Conservation (phyloP, 2,888 invertebrate species). For the Cinara cedri region DNA sequence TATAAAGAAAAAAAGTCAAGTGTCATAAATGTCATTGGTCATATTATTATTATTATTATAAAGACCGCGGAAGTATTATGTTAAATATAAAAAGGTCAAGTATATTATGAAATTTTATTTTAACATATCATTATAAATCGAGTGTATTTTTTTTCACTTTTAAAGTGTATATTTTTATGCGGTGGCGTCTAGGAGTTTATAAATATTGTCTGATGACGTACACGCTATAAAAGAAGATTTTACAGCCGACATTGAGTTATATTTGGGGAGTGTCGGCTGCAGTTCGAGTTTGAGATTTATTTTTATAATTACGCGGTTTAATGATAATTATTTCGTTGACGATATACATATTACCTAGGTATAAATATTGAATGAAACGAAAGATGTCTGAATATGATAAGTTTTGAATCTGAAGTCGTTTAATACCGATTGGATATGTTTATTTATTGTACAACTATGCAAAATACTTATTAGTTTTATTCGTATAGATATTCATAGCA, state of each 20-base stretch:
- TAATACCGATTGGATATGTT: too few relatives aligned
- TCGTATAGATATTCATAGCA: too few relatives aligned
- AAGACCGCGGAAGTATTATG: constrained; percentile 11
- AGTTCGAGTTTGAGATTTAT: not conserved
- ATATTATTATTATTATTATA: not conserved
- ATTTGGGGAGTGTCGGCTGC: not conserved
- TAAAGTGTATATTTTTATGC: not conserved
- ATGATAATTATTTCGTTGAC: not conserved
- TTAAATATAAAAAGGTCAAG: constrained; percentile 40
- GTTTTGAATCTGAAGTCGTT: too few relatives aligned
- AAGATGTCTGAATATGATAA: too few relatives aligned
- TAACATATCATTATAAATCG: constrained; percentile 26
- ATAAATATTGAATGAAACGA: too few relatives aligned
- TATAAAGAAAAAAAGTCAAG: constrained; percentile 12
- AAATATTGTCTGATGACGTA: constrained; percentile 18
- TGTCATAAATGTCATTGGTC: constrained; percentile 53
- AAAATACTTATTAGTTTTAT: too few relatives aligned
- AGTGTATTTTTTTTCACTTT: not conserved
- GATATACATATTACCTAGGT: too few relatives aligned
- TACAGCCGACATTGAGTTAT: not conserved
- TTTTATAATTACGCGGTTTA: not conserved
- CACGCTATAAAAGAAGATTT: constrained; percentile 6
- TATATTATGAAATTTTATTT: constrained; percentile 43
- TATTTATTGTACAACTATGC: too few relatives aligned
- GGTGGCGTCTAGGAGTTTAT: not conserved